Conservation (phyloP, 1,140 invertebrate species). For the Dreissena polymorpha region DNA sequence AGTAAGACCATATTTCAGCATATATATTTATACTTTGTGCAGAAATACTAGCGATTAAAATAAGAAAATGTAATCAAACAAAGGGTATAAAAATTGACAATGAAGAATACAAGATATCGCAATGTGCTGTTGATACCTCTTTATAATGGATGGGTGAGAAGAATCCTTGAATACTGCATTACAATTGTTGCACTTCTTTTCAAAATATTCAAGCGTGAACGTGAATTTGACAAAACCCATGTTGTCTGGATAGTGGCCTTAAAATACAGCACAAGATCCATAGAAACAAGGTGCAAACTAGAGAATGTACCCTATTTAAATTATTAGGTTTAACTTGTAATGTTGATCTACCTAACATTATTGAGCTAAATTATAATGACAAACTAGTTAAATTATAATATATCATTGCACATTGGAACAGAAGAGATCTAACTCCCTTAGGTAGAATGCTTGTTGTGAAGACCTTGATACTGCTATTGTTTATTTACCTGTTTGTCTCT, state of each 20-base stretch:
- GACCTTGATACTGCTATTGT: neutral
- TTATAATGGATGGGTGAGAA: slow-evolving; percentile 13
- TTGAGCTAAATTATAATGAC: no score
- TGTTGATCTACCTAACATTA: neutral
- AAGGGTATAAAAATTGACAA: slow-evolving; percentile 26
- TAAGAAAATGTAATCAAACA: slow-evolving; percentile 6
- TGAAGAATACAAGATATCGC: slow-evolving; percentile 20
- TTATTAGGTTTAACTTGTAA: neutral
- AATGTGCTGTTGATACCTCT: slow-evolving; percentile 32
- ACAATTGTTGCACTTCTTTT: slow-evolving; percentile 3
- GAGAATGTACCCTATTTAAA: neutral
- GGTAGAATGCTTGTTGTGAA: slow-evolving; percentile 2
- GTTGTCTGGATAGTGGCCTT: slow-evolving; percentile 3
- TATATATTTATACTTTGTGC: slow-evolving; percentile 37
- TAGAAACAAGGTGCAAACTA: neutral
- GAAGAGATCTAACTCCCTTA: neutral
- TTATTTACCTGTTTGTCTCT: neutral
- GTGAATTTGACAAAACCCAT: slow-evolving; percentile 8
- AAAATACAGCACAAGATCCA: neutral
- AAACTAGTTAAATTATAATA: neutral
- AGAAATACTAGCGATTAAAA: slow-evolving; percentile 3
- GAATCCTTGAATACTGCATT: slow-evolving; percentile 6
- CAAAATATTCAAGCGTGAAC: neutral
- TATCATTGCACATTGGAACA: neutral
- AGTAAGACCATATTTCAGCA: slow-evolving; percentile 11